phyloP scores from a whole-genome alignment of 2,888 invertebrate genomes.

The Tetragonisca angustula region DNA sequence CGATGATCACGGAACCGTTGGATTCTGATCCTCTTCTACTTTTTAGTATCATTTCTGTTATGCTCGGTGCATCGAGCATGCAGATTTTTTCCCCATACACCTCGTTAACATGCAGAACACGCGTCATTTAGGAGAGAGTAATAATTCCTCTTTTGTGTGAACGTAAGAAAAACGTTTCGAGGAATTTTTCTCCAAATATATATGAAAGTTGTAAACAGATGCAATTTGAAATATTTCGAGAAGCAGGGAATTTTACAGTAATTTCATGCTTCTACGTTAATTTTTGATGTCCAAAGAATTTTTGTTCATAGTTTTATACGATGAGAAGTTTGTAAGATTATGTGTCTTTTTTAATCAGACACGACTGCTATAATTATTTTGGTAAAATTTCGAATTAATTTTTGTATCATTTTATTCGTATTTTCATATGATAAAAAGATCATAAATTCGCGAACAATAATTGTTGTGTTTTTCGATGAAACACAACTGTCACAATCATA shows the following conservation, averaged over 20 bases:
- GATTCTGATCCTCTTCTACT: conserved; percentile 13
- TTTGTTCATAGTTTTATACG: neutral
- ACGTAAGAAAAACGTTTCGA: neutral
- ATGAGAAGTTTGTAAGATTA: too few relatives aligned
- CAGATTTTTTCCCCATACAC: conserved; percentile 34
- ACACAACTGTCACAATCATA: too few relatives aligned
- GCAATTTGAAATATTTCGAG: neutral
- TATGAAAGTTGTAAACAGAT: neutral
- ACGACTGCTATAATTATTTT: too few relatives aligned
- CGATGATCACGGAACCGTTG: conserved; percentile 43
- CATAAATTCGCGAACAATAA: too few relatives aligned
- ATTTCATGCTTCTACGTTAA: neutral
- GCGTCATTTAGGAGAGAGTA: conserved; percentile 25
- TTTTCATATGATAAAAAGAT: too few relatives aligned
- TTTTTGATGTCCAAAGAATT: neutral
- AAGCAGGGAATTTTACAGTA: neutral
- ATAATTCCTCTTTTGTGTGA: neutral
- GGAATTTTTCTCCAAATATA: neutral
- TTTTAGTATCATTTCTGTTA: neutral
- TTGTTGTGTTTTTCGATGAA: too few relatives aligned
- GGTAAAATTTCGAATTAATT: too few relatives aligned
- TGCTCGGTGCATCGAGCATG: conserved; percentile 10
- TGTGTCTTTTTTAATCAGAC: too few relatives aligned
- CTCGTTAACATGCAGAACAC: neutral
- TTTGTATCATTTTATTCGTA: too few relatives aligned